Conservation (phyloP, 2,888 invertebrate genomes). For the Scaptodrosophila latifasciaeformis region DNA sequence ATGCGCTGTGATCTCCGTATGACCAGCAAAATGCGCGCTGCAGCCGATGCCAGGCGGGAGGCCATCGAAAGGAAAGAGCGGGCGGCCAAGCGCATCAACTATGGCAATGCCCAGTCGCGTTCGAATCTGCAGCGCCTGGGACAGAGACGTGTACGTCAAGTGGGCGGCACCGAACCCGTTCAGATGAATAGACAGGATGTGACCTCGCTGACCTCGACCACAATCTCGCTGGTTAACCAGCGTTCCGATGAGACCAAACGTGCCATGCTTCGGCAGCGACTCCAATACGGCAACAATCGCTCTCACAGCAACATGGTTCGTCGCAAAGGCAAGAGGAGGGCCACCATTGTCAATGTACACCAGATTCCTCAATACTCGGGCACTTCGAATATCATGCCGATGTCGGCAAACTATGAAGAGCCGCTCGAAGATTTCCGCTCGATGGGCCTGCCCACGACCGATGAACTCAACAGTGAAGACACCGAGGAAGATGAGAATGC, state of each 20-base stretch:
- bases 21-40: slow-evolving; percentile 36
- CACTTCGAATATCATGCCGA: neutral
- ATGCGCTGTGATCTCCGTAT: slow-evolving; percentile 31
- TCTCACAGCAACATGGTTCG: slow-evolving; percentile 44
- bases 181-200: too few relatives aligned
- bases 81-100: slow-evolving; percentile 49
- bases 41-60: slow-evolving; percentile 23
- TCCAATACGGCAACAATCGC: slow-evolving; percentile 51
- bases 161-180: neutral
- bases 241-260: slow-evolving; percentile 27
- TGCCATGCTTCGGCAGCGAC: slow-evolving; percentile 38
- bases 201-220: neutral
- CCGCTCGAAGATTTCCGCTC: too few relatives aligned
- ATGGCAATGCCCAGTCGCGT: slow-evolving; percentile 61
- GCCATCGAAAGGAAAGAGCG: slow-evolving; percentile 41
- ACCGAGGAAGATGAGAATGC: neutral
- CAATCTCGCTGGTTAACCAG: neutral
- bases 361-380: slow-evolving; percentile 1
- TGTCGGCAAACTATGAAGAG: neutral
- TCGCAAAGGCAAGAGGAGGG: neutral
- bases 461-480: neutral
- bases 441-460: neutral
- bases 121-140: slow-evolving; percentile 51
- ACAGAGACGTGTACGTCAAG: slow-evolving; percentile 16
- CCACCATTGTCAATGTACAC: neutral